Base-by-base conservation (phyloP, 2,888 invertebrate genomes). In the Tromatobia lineatoria region DNA sequence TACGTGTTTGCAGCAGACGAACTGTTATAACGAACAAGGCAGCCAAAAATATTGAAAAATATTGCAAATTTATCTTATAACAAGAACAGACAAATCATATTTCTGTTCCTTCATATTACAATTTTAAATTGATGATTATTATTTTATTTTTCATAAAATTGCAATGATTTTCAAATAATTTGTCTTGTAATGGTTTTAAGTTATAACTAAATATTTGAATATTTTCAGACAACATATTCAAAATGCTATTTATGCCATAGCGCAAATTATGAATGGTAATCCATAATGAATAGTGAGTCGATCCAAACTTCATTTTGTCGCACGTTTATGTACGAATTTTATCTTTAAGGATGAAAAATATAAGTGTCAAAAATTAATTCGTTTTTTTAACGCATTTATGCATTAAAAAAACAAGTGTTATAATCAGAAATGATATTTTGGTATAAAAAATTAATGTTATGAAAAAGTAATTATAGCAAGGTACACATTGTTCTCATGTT, bases 1-100 rank as follows among this genome's bases (percentile, higher is more conserved):
- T 45, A 67, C 34, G 71, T 47, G 66, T 66, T 76, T 67, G 50
- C 54, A 59, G 61, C 13, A 18, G 34, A 69, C 69, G 47, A 66
- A 71, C 66, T 45, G 15, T 11, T 42, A 50, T 66, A 52, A 66
- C 25, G 18, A 34, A 50, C 23, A 18, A 50, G 10, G 6, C 18
- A 15, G 34, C n/a, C 77, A 45, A 38, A 11, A 23, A 11, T 45
- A 66, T 23, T 42, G 11, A 45, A 7, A 66, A 45, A 11, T 29
- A 18, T 66, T 47, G 18, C 52, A 57, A 29, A 25, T 11, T 45
- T 8, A 34, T 38, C 29, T 15, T 1, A 38, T 18, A 34, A 61
- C 10, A 8, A n/a, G 15, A 61, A 34, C 18, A 2, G 23, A 57
- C 3, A 25, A 10, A 1, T 2, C 20, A 20, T 23, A 18, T 54